Conservation (phyloP, 1,140 invertebrate genomes). For the Limonius californicus region DNA sequence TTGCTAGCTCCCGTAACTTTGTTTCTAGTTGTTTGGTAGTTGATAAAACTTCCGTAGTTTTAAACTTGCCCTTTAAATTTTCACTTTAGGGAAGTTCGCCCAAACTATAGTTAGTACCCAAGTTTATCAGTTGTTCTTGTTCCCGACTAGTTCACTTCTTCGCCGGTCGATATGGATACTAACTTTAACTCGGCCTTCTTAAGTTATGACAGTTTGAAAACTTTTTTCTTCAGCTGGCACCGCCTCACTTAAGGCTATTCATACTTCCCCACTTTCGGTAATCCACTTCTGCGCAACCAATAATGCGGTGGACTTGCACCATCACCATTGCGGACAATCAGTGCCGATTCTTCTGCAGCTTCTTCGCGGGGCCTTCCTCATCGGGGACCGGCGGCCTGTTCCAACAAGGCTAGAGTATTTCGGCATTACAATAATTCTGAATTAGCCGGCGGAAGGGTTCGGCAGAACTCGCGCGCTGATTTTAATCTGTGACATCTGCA, state of each 20-base stretch:
- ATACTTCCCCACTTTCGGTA: constrained; percentile 24
- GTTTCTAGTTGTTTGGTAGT: constrained; percentile 17
- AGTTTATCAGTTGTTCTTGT: constrained; percentile 35
- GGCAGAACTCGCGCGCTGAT: constrained; percentile 10
- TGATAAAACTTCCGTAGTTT: constrained; percentile 7
- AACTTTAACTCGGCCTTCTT: constrained; percentile 15
- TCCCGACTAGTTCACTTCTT: constrained; percentile 20
- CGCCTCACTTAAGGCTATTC: constrained; percentile 29
- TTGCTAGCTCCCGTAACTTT: constrained; percentile 12
- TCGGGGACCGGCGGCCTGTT: too few species aligned
- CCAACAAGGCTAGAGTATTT: background rate
- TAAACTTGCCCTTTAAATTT: constrained; percentile 15
- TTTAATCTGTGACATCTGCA: constrained; percentile 35
- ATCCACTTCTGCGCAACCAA: constrained; percentile 35
- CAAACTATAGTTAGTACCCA: constrained; percentile 29
- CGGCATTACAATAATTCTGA: constrained; percentile 15
- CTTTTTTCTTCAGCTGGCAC: constrained; percentile 35
- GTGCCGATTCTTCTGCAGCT: constrained; percentile 8
- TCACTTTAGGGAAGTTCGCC: constrained; percentile 8
- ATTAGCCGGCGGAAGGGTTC: constrained; percentile 19
- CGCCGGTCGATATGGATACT: constrained; percentile 13
- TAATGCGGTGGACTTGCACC: constrained; percentile 6
- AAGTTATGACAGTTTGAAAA: constrained; percentile 44
- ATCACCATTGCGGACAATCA: constrained; percentile 17
- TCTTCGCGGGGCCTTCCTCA: background rate